Conservation (phyloP, 2,797 vertebrate genomes). For the Lagocephalus sceleratus region DNA sequence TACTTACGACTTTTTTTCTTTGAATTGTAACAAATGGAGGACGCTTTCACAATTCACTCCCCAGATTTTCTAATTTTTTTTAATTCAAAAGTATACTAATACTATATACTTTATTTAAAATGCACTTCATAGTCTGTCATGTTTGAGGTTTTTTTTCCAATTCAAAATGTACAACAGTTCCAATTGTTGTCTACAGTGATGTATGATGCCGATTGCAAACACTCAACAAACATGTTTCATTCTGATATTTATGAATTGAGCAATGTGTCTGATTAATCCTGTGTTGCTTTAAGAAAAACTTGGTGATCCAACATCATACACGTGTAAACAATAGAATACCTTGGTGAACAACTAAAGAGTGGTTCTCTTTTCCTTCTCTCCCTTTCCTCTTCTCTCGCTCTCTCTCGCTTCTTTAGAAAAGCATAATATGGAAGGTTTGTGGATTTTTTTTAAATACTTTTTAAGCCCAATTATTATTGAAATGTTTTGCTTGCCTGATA, state of each 20-base stretch:
- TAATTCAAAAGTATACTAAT: too few relatives aligned
- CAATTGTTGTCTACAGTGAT: too few relatives aligned
- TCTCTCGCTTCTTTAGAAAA: slow-evolving; percentile 85
- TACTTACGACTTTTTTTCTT: not conserved
- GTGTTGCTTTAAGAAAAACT: slow-evolving; percentile 75
- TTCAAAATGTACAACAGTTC: too few relatives aligned
- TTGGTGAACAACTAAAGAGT: slow-evolving; percentile 76
- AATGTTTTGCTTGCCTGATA: slow-evolving; percentile 73
- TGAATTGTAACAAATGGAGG: not conserved
- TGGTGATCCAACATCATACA: slow-evolving; percentile 76
- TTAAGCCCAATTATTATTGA: slow-evolving; percentile 60
- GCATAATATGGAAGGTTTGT: slow-evolving; percentile 90
- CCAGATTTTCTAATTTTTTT: too few relatives aligned
- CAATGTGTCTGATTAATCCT: slow-evolving; percentile 6
- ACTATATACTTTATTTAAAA: too few relatives aligned
- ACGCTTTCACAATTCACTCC: not conserved
- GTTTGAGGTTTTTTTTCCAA: not conserved
- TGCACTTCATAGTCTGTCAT: not conserved
- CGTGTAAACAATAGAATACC: slow-evolving; percentile 48
- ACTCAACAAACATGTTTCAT: not conserved
- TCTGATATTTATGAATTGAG: not conserved
- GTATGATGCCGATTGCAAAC: too few relatives aligned
- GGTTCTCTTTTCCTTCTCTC: slow-evolving; percentile 76
- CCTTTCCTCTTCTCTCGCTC: slow-evolving; percentile 48
- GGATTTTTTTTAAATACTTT: slow-evolving; percentile 64